Percentiles rank a stretch among this genome's conserved stretches.
Evolutionary conservation across 2,113 vertebrate species (phyloP).

Genomic region (Enhydra lutris): DNA sequence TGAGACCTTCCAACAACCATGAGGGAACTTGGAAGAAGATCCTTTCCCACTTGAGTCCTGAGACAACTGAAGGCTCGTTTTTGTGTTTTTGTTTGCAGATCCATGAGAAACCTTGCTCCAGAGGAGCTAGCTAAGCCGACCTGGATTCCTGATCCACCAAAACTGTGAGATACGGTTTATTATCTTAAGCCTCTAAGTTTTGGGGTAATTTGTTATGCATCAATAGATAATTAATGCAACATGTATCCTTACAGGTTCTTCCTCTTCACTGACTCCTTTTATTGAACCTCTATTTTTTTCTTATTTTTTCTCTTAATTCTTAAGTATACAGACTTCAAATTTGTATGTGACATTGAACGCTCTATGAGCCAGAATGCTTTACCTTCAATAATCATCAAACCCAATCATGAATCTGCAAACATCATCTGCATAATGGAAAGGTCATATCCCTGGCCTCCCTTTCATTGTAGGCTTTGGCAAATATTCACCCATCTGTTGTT

Average conservation of each 20-base stretch:
- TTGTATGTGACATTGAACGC: neutral
- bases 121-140: fast-evolving
- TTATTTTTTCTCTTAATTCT: neutral
- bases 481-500: neutral
- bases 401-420: neutral
- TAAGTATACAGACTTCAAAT: neutral
- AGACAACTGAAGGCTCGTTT: neutral
- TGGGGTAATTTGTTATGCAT: neutral
- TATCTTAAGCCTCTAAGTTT: neutral
- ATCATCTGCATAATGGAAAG: neutral
- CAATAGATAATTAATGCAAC: neutral
- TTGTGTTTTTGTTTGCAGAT: neutral
- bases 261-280: neutral
- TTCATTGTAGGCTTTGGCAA: conserved; percentile 10
- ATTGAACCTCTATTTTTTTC: neutral
- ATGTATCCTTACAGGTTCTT: neutral
- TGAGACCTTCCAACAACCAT: neutral
- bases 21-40: neutral
- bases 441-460: neutral
- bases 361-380: neutral
- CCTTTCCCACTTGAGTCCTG: neutral
- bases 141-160: neutral
- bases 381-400: neutral
- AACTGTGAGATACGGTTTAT: neutral
- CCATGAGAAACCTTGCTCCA: neutral